Evolutionary conservation across 2,113 vertebrate species (phyloP).

Genomic region (Anseranas semipalmata): DNA sequence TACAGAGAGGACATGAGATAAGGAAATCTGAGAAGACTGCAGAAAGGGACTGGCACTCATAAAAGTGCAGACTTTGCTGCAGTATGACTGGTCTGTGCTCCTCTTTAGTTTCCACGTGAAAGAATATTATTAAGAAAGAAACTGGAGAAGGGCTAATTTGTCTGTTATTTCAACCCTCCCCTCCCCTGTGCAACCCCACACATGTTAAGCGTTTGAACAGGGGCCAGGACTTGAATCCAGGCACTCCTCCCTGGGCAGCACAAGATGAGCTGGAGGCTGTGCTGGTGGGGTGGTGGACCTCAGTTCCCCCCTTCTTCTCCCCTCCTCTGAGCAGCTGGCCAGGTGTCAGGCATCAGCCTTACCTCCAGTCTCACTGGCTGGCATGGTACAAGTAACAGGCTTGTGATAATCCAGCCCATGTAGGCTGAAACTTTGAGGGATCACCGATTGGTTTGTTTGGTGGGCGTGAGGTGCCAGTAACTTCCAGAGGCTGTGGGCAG

Average conservation of each 20-base stretch:
- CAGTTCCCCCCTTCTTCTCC: neutral
- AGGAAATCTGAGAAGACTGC: neutral
- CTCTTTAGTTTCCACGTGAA: neutral
- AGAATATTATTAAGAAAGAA: neutral
- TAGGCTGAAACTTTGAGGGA: neutral
- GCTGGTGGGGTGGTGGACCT: fast-evolving
- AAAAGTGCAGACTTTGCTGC: neutral
- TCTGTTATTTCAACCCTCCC: neutral
- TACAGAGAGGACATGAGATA: neutral
- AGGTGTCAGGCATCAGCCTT: neutral
- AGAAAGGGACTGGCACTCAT: neutral
- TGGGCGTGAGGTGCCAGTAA: fast-evolving
- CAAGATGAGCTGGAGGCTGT: fast-evolving
- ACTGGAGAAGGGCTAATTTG: neutral
- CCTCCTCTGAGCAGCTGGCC: neutral
- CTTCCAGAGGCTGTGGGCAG: neutral
- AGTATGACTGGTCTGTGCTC: neutral
- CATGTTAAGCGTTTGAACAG: neutral
- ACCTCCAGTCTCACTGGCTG: fast-evolving
- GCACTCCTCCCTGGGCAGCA: neutral
- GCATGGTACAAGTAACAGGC: too few relatives aligned
- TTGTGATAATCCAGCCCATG: neutral
- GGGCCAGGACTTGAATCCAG: neutral
- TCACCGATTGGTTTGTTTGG: too few relatives aligned
- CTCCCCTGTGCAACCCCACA: neutral